Conservation (phyloP, 2,888 invertebrate species). For the Heteromyza rotundicornis region DNA sequence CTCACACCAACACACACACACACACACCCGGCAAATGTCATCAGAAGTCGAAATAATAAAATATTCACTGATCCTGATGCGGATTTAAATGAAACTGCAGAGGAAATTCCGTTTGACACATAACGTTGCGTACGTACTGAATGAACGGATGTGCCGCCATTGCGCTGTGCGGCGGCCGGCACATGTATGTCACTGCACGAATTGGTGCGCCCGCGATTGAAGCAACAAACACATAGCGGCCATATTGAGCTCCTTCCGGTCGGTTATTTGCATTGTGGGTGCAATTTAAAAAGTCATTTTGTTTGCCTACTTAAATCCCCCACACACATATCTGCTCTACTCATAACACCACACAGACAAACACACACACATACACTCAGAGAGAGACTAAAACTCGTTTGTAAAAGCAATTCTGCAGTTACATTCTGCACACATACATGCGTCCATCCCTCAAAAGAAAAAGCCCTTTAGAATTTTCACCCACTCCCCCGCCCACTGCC, state of each 20-base stretch:
- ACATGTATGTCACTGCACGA: too few relatives aligned
- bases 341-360: too few relatives aligned
- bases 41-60: neutral
- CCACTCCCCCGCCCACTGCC: too few relatives aligned
- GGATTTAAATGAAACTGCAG: neutral
- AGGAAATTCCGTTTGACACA: neutral
- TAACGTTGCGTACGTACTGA: neutral
- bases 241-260: neutral
- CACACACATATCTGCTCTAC: too few relatives aligned
- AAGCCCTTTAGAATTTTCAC: too few relatives aligned
- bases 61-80: neutral
- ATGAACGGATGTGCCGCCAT: neutral
- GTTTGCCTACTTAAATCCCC: neutral
- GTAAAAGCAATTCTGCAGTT: neutral
- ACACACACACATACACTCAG: neutral
- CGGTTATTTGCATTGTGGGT: neutral
- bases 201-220: too few relatives aligned
- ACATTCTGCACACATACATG: neutral
- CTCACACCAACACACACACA: neutral
- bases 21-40: too few relatives aligned
- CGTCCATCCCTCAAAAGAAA: too few relatives aligned
- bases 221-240: neutral
- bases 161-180: neutral
- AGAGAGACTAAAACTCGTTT: neutral
- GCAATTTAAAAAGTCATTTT: neutral